A percentile compares a stretch with the other conserved stretches of the same genome.
Evolutionary conservation across 2,797 vertebrate genomes (phyloP).

Genomic region (Halcyon smyrnensis): DNA sequence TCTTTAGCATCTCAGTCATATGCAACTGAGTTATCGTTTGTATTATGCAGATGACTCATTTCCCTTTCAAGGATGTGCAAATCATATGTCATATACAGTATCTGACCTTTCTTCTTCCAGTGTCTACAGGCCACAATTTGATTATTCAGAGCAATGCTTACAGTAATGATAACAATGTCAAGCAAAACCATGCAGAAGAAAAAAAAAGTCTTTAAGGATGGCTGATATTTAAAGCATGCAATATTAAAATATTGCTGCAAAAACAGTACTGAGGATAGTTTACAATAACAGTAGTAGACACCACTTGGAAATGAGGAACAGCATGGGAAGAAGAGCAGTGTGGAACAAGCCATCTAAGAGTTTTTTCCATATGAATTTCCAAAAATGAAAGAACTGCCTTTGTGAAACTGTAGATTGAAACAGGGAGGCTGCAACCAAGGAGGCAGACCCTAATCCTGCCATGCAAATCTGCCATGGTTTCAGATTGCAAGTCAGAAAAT

Average conservation of each 20-base stretch:
- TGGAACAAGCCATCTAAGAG: not conserved
- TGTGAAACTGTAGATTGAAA: not conserved
- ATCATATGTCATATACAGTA: slow-evolving; percentile 77
- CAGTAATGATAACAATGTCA: slow-evolving; percentile 34
- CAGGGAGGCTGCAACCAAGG: not conserved
- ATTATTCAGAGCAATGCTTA: slow-evolving; percentile 65
- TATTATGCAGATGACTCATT: slow-evolving; percentile 79
- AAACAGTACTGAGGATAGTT: not conserved
- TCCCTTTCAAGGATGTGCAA: slow-evolving; percentile 77
- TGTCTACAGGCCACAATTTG: slow-evolving; percentile 51
- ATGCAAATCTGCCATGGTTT: not conserved
- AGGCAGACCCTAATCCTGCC: not conserved
- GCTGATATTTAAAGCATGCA: not conserved
- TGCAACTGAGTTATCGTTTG: slow-evolving; percentile 78
- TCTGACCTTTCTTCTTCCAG: slow-evolving; percentile 67
- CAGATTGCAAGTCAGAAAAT: not conserved
- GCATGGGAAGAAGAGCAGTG: not conserved
- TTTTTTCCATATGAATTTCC: slow-evolving; percentile 5
- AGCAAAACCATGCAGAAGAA: slow-evolving; percentile 1
- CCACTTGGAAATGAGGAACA: slow-evolving; percentile 1
- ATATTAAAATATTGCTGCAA: slow-evolving; percentile 18
- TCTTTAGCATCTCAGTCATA: slow-evolving; percentile 80
- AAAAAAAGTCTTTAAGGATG: not conserved
- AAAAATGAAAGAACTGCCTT: not conserved
- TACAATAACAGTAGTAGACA: slow-evolving; percentile 24